A percentile compares a stretch with the other conserved stretches of the same genome.
Conservation (phyloP, 2,113 vertebrate genomes). For the Damaliscus lunatus region DNA sequence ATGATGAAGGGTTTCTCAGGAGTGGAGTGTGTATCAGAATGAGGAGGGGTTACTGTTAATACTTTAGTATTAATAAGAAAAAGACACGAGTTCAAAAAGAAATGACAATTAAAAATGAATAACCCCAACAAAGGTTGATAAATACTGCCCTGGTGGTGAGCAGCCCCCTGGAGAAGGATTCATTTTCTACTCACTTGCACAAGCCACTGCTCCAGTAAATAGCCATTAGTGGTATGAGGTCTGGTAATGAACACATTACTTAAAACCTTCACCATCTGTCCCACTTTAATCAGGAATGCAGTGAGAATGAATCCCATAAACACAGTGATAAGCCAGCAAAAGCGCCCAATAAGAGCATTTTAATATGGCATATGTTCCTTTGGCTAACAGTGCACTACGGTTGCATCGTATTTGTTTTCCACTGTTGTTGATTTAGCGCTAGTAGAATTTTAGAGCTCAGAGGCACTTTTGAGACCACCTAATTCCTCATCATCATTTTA, state of each 20-base stretch:
- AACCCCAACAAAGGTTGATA: slow-evolving; percentile 8
- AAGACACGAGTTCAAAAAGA: neutral
- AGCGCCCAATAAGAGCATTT: slow-evolving; percentile 33
- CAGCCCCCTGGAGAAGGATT: slow-evolving; percentile 34
- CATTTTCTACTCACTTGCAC: slow-evolving; percentile 49
- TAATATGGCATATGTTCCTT: slow-evolving; percentile 54
- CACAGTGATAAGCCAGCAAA: slow-evolving; percentile 50
- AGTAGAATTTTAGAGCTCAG: slow-evolving; percentile 11
- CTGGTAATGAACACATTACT: slow-evolving; percentile 52
- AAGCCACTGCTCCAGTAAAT: slow-evolving; percentile 21
- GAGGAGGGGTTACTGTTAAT: neutral
- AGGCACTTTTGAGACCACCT: slow-evolving; percentile 1
- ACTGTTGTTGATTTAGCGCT: neutral
- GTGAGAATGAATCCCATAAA: slow-evolving; percentile 42
- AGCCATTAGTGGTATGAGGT: slow-evolving; percentile 52
- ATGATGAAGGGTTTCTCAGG: neutral
- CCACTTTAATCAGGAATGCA: slow-evolving; percentile 50
- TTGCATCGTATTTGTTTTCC: slow-evolving; percentile 5
- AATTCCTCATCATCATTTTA: neutral
- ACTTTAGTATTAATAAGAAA: neutral
- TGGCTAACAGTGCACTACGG: slow-evolving; percentile 26
- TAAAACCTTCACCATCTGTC: slow-evolving; percentile 69
- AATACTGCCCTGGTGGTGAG: neutral
- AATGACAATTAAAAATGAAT: neutral
- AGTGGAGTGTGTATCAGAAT: rapidly evolving